phyloP scores from a whole-genome alignment of 2,888 invertebrate species.

The Nomada hirtipes region DNA sequence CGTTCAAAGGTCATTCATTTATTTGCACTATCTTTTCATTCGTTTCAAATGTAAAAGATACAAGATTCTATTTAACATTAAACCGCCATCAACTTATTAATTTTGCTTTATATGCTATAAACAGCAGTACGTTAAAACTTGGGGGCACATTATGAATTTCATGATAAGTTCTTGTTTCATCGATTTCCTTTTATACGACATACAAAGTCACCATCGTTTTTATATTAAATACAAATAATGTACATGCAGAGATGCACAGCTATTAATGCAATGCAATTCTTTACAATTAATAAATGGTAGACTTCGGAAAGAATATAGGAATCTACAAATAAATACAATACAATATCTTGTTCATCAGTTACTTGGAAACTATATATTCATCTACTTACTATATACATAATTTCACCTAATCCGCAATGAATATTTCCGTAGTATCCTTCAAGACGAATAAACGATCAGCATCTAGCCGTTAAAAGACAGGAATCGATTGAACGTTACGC shows the following conservation, averaged over 20 bases:
- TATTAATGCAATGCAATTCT: background rate
- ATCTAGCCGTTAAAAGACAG: no score
- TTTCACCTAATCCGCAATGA: no score
- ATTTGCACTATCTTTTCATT: no score
- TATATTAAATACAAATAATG: background rate
- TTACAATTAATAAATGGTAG: background rate
- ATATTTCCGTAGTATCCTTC: no score
- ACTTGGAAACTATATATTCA: background rate
- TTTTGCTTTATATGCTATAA: background rate
- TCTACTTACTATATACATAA: background rate
- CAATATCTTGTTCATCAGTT: background rate
- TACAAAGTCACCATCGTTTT: constrained; percentile 16
- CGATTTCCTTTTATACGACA: constrained; percentile 6
- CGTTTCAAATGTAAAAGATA: background rate
- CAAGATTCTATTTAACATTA: background rate
- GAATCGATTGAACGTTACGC: background rate
- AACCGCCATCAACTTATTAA: no score
- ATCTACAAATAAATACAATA: background rate
- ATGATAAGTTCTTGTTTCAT: background rate
- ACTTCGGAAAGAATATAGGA: background rate
- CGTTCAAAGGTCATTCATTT: no score
- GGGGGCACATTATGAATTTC: background rate
- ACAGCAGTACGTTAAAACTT: background rate
- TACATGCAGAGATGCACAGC: background rate
- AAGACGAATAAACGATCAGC: no score